phyloP scores from a whole-genome alignment of 2,797 vertebrate genomes.

The Premnoplex brunnescens region DNA sequence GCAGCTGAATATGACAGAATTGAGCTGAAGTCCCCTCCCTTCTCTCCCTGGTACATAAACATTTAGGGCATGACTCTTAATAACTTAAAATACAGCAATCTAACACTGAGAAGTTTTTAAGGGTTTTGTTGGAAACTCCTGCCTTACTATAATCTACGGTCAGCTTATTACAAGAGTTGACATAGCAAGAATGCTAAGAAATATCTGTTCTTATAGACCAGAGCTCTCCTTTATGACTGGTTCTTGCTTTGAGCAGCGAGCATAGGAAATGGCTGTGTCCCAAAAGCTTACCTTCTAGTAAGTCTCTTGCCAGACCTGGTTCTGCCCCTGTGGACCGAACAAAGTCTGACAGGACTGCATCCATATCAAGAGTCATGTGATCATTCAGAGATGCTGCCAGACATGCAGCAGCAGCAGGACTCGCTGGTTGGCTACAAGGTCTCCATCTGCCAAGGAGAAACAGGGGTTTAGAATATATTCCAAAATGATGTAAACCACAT shows the following conservation, averaged over 20 bases:
- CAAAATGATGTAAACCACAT: neutral
- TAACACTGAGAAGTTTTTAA: neutral
- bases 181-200: neutral
- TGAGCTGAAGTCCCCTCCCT: neutral
- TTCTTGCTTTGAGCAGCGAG: neutral
- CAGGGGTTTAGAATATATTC: neutral
- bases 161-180: neutral
- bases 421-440: slow-evolving; percentile 86
- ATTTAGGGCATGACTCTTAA: neutral
- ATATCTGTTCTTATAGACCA: neutral
- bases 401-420: slow-evolving; percentile 87
- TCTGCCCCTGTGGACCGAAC: slow-evolving; percentile 99
- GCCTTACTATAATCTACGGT: neutral
- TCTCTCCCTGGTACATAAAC: neutral
- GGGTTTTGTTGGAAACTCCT: neutral
- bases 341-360: slow-evolving; percentile 99
- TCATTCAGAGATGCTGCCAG: slow-evolving; percentile 92
- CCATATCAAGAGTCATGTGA: slow-evolving; percentile 99
- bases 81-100: neutral
- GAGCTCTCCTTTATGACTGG: neutral
- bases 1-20: neutral
- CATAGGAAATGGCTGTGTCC: neutral
- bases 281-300: slow-evolving; percentile 92
- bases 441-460: slow-evolving; percentile 84
- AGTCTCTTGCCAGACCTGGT: slow-evolving; percentile 99